These are phyloP conservation scores for Ceramica pisi DNA, from an alignment of 2,888 invertebrate genomes.

Conservation along the genomic window DNA sequence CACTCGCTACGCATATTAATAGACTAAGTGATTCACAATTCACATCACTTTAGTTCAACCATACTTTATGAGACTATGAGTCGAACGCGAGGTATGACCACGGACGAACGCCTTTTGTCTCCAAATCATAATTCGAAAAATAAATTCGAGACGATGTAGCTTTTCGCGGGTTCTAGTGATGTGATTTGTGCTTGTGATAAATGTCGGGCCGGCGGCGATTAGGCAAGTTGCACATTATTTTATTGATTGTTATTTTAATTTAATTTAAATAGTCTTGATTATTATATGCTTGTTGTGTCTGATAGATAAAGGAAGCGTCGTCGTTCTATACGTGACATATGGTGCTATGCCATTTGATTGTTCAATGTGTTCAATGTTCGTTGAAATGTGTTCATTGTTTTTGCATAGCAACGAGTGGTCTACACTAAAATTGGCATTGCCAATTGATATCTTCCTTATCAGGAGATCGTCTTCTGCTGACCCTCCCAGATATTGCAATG, in stretches of 20 bases:
- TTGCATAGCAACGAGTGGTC: constrained; percentile 5
- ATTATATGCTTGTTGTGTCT: constrained; percentile 39
- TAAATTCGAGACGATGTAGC: constrained; percentile 61
- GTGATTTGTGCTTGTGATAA: constrained; percentile 69
- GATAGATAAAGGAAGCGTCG: constrained; percentile 60
- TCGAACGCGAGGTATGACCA: constrained; percentile 84
- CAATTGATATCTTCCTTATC: not conserved
- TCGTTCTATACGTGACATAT: constrained; percentile 41
- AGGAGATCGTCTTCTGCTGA: not conserved
- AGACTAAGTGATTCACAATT: constrained; percentile 83
- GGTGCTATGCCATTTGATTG: constrained; percentile 43
- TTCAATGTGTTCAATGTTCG: constrained; percentile 23
- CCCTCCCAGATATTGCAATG: not conserved
- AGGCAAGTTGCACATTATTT: constrained; percentile 72
- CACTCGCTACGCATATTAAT: constrained; percentile 90
- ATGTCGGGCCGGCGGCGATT: constrained; percentile 79
- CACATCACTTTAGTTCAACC: constrained; percentile 84
- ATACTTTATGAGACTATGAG: constrained; percentile 83
- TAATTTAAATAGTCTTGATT: constrained; percentile 38
- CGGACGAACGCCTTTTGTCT: constrained; percentile 75
- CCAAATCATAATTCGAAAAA: constrained; percentile 63
- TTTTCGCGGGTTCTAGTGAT: constrained; percentile 71
- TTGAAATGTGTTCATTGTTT: constrained; percentile 31
- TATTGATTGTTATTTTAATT: constrained; percentile 46
- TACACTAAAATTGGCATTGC: not conserved